Evolutionary conservation across 2,113 vertebrate species (phyloP).

Genomic region (Pithys albifrons): DNA sequence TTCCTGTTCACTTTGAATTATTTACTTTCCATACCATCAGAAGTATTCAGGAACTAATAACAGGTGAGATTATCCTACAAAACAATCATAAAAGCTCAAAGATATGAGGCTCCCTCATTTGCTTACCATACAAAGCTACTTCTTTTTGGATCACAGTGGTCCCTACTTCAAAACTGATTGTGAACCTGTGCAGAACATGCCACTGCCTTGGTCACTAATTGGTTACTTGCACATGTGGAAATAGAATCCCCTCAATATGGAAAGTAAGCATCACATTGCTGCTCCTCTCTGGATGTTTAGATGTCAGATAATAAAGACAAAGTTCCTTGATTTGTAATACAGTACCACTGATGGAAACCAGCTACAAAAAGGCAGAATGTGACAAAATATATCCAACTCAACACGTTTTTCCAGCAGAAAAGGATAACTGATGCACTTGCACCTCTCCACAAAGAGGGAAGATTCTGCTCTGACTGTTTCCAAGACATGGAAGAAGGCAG

Average conservation of each 20-base stretch:
- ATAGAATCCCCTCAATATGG: background rate
- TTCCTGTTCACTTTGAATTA: background rate
- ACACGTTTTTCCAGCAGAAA: background rate
- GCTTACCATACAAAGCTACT: background rate
- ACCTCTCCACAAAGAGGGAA: background rate
- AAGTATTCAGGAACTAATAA: background rate
- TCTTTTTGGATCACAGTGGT: background rate
- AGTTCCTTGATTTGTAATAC: background rate
- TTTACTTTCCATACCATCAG: background rate
- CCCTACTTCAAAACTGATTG: background rate
- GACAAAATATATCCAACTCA: background rate
- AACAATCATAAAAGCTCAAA: background rate
- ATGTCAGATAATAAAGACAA: background rate
- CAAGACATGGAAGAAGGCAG: background rate
- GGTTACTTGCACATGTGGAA: background rate
- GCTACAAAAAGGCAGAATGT: background rate
- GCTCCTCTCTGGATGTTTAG: background rate
- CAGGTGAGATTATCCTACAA: background rate
- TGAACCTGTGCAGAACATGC: background rate
- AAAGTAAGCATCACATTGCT: accelerated
- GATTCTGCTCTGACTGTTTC: background rate
- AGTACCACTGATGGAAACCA: background rate
- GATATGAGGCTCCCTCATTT: background rate
- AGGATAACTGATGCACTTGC: background rate
- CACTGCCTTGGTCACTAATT: background rate